phyloP scores from a whole-genome alignment of 2,888 invertebrate species.

The Spodoptera littoralis region DNA sequence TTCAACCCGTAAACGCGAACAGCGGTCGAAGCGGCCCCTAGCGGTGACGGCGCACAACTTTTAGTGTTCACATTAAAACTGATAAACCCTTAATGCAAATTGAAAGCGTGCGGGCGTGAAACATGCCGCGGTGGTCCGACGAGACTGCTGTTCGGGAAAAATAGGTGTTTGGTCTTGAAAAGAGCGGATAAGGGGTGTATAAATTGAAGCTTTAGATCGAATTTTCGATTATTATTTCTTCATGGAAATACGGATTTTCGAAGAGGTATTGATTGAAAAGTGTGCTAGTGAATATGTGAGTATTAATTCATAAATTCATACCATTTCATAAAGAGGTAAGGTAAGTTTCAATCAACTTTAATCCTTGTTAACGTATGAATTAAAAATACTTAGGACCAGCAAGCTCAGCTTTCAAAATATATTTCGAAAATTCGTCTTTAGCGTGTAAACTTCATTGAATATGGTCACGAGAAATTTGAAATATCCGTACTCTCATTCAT shows the following conservation, averaged over 20 bases:
- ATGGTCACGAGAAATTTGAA: constrained; percentile 21
- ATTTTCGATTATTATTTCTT: constrained; percentile 19
- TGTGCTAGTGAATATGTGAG: too few relatives aligned
- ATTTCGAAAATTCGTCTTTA: too few relatives aligned
- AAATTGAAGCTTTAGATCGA: constrained; percentile 27
- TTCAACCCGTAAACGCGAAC: constrained; percentile 48
- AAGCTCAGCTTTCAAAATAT: too few relatives aligned
- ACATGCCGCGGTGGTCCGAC: constrained; percentile 56
- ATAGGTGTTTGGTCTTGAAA: constrained; percentile 39
- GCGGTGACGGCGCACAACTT: constrained; percentile 59
- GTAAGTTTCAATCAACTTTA: too few relatives aligned
- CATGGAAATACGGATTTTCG: neutral
- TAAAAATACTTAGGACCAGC: too few relatives aligned
- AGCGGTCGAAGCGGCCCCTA: constrained; percentile 44
- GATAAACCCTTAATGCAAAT: constrained; percentile 72
- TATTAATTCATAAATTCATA: too few relatives aligned
- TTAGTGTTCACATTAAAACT: constrained; percentile 68
- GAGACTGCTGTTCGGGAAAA: constrained; percentile 40
- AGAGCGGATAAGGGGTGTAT: constrained; percentile 27
- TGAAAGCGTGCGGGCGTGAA: constrained; percentile 68
- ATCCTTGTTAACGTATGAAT: too few relatives aligned
- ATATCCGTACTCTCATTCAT: constrained; percentile 46
- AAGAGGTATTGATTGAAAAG: neutral
- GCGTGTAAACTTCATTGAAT: constrained; percentile 3
- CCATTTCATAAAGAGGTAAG: too few relatives aligned